These are phyloP conservation scores for Exocentrus adspersus DNA, from an alignment of 2,888 invertebrate species.

Conservation along the genomic window DNA sequence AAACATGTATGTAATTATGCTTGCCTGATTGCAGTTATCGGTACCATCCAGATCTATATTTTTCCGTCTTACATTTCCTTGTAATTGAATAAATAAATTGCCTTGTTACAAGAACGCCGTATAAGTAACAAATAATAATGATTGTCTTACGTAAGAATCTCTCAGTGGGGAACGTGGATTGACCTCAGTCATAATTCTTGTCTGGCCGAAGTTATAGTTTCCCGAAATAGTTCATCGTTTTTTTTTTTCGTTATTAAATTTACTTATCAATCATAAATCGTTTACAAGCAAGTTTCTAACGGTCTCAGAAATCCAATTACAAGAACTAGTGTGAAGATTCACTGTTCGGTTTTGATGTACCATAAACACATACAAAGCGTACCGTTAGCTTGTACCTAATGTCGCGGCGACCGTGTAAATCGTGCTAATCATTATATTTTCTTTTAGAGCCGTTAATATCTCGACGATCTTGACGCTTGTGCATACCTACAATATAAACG, in stretches of 20 bases:
- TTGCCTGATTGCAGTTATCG: constrained; percentile 29
- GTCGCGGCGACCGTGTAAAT: constrained; percentile 40
- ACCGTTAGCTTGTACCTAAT: constrained; percentile 39
- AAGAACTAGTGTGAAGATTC: constrained; percentile 13
- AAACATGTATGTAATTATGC: constrained; percentile 25
- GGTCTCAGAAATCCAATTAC: constrained; percentile 15
- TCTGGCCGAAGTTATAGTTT: background rate
- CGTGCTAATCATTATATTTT: constrained; percentile 41
- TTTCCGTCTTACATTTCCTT: constrained; percentile 29
- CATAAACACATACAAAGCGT: constrained; percentile 29
- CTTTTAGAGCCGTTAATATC: constrained; percentile 35
- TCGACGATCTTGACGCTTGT: constrained; percentile 17
- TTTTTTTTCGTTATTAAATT: constrained; percentile 6
- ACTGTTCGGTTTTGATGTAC: constrained; percentile 32
- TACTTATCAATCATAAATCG: constrained; percentile 16
- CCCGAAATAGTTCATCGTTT: constrained; percentile 1
- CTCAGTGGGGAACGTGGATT: background rate
- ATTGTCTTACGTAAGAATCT: constrained; percentile 6
- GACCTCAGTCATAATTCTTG: constrained; percentile 9
- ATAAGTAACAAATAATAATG: constrained; percentile 36
- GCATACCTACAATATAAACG: constrained; percentile 19
- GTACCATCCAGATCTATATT: constrained; percentile 18
- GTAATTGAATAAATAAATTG: constrained; percentile 38
- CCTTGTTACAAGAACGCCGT: constrained; percentile 28
- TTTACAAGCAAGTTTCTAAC: constrained; percentile 5